Conservation (phyloP, 2,113 vertebrate species). For the Riparia riparia region DNA sequence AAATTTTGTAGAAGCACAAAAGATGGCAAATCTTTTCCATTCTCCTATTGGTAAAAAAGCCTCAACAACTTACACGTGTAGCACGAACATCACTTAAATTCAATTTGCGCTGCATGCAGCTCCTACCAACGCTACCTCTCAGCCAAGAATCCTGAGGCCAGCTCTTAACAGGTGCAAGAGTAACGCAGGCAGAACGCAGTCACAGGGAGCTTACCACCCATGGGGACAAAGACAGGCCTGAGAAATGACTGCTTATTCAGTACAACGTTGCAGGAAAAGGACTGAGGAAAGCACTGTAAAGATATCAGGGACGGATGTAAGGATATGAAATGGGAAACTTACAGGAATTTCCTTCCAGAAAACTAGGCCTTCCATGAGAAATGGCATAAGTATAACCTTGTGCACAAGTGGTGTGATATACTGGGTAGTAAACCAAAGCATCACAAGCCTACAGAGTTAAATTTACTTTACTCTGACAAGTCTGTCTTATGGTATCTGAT, state of each 20-base stretch:
- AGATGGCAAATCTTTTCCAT: not conserved
- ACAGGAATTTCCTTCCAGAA: not conserved
- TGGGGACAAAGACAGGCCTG: not conserved
- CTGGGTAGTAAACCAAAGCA: not conserved
- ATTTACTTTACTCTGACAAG: not conserved
- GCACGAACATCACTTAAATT: not conserved
- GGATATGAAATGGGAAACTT: not conserved
- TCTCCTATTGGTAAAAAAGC: not conserved
- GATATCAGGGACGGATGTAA: not conserved
- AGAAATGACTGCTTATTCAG: not conserved
- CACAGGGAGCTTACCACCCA: fast-evolving
- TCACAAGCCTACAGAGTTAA: not conserved
- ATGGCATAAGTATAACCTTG: not conserved
- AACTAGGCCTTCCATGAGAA: not conserved
- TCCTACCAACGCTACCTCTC: not conserved
- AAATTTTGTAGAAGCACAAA: not conserved
- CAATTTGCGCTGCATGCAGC: not conserved
- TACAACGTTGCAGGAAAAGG: not conserved
- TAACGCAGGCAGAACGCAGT: not conserved
- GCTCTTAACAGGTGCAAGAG: not conserved
- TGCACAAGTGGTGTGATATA: not conserved
- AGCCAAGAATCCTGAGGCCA: not conserved
- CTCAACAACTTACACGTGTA: not conserved
- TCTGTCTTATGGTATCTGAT: not conserved
- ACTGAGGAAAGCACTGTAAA: not conserved